Evolutionary conservation across 2,797 vertebrate genomes (phyloP).

Genomic region (Cuniculus paca): DNA sequence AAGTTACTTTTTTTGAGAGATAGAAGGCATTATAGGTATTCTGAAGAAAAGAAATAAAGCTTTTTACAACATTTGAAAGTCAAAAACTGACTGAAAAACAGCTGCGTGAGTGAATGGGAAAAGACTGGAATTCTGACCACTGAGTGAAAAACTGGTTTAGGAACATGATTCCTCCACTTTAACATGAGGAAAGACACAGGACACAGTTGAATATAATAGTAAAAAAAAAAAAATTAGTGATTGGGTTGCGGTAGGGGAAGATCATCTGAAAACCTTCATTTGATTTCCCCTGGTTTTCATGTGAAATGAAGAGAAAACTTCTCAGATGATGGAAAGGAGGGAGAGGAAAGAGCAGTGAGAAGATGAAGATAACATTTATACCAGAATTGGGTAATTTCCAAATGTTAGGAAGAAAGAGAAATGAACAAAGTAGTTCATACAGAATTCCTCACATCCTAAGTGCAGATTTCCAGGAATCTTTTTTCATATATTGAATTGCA

Average conservation of each 20-base stretch:
- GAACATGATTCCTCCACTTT: not conserved
- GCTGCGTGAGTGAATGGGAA: not conserved
- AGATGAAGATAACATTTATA: not conserved
- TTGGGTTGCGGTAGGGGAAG: fast-evolving
- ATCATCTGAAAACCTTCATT: not conserved
- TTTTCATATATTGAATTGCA: not conserved
- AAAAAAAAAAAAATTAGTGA: not conserved
- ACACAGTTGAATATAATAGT: not conserved
- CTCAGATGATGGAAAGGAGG: not conserved
- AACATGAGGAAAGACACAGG: not conserved
- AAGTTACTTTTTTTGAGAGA: not conserved
- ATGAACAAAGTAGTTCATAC: not conserved
- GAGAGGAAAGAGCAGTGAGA: not conserved
- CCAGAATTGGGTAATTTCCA: not conserved
- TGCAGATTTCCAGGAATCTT: not conserved
- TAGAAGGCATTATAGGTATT: not conserved
- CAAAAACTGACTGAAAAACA: not conserved
- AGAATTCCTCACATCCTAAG: not conserved
- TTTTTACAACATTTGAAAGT: not conserved
- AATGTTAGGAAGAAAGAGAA: not conserved
- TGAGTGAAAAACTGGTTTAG: not conserved
- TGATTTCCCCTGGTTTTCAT: not conserved
- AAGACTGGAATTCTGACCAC: not conserved
- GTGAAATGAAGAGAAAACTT: not conserved
- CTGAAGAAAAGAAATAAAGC: not conserved